These are phyloP conservation scores for Pachyramphus minor DNA, from an alignment of 2,113 vertebrate species.

Conservation along the genomic window DNA sequence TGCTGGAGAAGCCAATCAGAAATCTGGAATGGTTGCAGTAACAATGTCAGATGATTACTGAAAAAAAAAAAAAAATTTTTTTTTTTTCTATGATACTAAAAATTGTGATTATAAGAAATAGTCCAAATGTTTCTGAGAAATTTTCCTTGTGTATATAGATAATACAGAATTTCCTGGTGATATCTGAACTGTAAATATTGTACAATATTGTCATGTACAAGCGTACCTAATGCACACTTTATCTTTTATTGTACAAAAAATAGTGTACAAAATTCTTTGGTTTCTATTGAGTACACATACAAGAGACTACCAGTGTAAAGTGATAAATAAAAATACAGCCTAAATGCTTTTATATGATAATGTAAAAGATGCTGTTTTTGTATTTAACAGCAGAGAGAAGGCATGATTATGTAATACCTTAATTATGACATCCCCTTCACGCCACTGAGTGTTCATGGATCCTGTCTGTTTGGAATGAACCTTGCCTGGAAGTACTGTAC, in stretches of 20 bases:
- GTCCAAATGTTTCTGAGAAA: slow-evolving; percentile 99
- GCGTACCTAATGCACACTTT: slow-evolving; percentile 99
- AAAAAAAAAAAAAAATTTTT: slow-evolving; percentile 69
- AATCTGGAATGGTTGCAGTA: slow-evolving; percentile 77
- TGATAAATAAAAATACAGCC: slow-evolving; percentile 90
- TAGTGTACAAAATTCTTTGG: slow-evolving; percentile 97
- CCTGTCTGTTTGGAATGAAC: slow-evolving; percentile 77
- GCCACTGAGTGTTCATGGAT: slow-evolving; percentile 76
- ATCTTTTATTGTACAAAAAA: slow-evolving; percentile 99
- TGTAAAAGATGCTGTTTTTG: slow-evolving; percentile 86
- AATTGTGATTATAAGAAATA: slow-evolving; percentile 93
- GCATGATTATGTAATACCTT: slow-evolving; percentile 79
- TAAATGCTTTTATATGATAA: slow-evolving; percentile 96
- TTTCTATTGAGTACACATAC: slow-evolving; percentile 95
- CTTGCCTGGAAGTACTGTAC: slow-evolving; percentile 76
- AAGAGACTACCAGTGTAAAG: slow-evolving; percentile 86
- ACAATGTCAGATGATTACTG: slow-evolving; percentile 86
- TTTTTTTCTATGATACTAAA: slow-evolving; percentile 91
- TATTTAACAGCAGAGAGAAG: slow-evolving; percentile 84
- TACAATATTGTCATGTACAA: slow-evolving; percentile 99
- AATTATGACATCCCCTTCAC: slow-evolving; percentile 74
- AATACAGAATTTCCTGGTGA: slow-evolving; percentile 96
- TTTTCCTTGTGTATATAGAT: slow-evolving; percentile 99
- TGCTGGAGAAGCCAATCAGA: slow-evolving; percentile 83
- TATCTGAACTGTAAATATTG: slow-evolving; percentile 98